Percentiles rank a stretch among this genome's conserved stretches.
Conservation (phyloP, 2,797 vertebrate species). For the Sebastes iracundus region DNA sequence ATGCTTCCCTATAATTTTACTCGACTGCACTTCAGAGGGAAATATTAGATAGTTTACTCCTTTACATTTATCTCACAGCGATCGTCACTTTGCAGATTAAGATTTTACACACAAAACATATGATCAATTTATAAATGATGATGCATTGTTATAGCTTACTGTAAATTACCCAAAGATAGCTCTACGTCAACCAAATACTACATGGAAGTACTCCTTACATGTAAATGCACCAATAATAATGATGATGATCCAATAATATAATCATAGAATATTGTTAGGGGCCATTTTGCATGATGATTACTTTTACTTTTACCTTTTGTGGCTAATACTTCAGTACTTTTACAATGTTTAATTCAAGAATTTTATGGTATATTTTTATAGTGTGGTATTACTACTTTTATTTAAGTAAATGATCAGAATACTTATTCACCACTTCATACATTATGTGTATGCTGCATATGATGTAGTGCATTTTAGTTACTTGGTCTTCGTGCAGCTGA, state of each 20-base stretch:
- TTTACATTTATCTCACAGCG: not conserved
- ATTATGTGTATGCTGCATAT: not conserved
- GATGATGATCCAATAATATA: not conserved
- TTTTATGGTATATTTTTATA: no score
- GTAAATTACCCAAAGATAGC: not conserved
- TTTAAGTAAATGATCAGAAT: not conserved
- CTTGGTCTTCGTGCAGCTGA: not conserved
- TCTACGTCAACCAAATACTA: not conserved
- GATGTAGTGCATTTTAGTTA: not conserved
- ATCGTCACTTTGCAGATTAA: not conserved
- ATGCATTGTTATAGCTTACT: not conserved
- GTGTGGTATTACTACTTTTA: no score
- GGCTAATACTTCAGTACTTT: no score
- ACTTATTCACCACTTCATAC: not conserved
- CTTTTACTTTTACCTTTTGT: no score
- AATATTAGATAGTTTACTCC: not conserved
- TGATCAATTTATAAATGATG: not conserved
- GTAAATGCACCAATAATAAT: not conserved
- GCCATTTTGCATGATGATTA: no score
- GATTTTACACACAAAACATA: not conserved
- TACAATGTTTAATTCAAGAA: no score
- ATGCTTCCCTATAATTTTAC: no score
- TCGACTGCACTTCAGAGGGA: not conserved
- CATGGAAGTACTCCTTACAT: not conserved
- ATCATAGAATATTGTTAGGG: accelerated